Evolutionary conservation across 2,888 invertebrate species (phyloP), one percentile per base, ranked within the genome.

Genomic region (Chamaedrilus cognettii): DNA sequence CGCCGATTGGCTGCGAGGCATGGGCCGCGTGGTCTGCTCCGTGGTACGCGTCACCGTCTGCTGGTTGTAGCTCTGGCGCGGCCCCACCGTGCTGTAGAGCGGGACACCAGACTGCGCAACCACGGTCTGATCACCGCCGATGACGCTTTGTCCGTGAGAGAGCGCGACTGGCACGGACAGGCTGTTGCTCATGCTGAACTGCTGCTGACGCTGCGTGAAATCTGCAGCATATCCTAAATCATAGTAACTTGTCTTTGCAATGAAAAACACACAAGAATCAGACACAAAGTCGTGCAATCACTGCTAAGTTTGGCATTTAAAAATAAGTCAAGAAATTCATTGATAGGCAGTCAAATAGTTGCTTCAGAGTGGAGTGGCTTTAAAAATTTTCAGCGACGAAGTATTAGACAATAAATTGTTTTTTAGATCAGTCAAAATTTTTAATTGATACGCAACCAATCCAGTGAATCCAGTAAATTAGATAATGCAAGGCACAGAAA

Each of bases 111-210:
- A 58, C n/a, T 11, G n/a, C 19, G 23, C 11, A 7, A 32, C 23
- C 19, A 30, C 28, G 19, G n/a, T 23, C n/a, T 26, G 7, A 58
- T 30, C 4, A 50, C 23, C 23, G 30, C 26, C 32, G 32, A 32
- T 19, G 59, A 11, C 30, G 42, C 26, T 28, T 34, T 56, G 28
- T 35, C 52, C 32, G 65, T 50, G 55, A 60, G 55, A 7, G 23
- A 52, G 60, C 7, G 60, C 50, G 5, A 57, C 49, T 5, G 65
- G 65, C 33, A 65, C 65, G 0, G 60, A 60, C 23, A 51, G 15
- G 31, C 60, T 65, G 23, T 32, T 49, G 26, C 50, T 3, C 58
- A 31, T 61, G 31, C 4, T 50, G 50, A 30, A 31, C 5, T n/a
- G 32, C 30, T 15, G 31, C 23, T 28, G 62, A 31, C 33, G 49